Conservation (phyloP, 2,113 vertebrate genomes). For the Pyxicephalus adspersus region DNA sequence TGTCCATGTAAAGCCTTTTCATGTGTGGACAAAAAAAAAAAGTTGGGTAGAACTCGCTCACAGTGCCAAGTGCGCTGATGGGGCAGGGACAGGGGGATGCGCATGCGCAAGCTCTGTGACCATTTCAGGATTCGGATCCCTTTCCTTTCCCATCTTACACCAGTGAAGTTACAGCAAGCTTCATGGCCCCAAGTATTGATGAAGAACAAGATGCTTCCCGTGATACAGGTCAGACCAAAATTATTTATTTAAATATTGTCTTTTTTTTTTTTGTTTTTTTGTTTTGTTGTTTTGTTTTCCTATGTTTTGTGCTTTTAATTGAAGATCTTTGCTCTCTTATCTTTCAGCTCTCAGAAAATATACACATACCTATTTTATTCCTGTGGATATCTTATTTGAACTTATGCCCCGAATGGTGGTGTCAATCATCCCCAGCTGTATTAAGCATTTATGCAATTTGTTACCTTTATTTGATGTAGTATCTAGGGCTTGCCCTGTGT, state of each 20-base stretch:
- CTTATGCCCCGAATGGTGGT: slow-evolving; percentile 73
- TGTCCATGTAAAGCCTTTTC: slow-evolving; percentile 75
- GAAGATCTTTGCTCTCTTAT: slow-evolving; percentile 89
- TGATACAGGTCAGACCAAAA: slow-evolving; percentile 99
- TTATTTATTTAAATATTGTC: slow-evolving; percentile 86
- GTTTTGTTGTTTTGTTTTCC: slow-evolving; percentile 82
- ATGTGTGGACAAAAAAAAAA: slow-evolving; percentile 71
- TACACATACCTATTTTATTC: slow-evolving; percentile 66
- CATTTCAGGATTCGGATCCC: slow-evolving; percentile 94
- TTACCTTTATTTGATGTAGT: neutral
- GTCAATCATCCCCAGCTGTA: slow-evolving; percentile 65
- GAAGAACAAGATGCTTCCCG: slow-evolving; percentile 92
- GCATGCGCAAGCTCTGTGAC: slow-evolving; percentile 95
- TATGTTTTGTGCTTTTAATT: slow-evolving; percentile 83
- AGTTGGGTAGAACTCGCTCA: slow-evolving; percentile 71
- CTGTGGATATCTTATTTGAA: slow-evolving; percentile 74
- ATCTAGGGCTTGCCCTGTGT: slow-evolving; percentile 51
- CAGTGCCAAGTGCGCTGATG: slow-evolving; percentile 74
- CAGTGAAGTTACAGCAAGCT: slow-evolving; percentile 78
- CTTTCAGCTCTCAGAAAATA: slow-evolving; percentile 82
- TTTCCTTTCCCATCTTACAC: slow-evolving; percentile 78
- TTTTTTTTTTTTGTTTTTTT: slow-evolving; percentile 91
- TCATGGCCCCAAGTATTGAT: slow-evolving; percentile 77
- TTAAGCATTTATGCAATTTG: slow-evolving; percentile 5
- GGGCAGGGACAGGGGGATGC: slow-evolving; percentile 88